These are phyloP conservation scores for Cercopithecus mona DNA, from an alignment of 2,113 vertebrate species.

Conservation along the genomic window DNA sequence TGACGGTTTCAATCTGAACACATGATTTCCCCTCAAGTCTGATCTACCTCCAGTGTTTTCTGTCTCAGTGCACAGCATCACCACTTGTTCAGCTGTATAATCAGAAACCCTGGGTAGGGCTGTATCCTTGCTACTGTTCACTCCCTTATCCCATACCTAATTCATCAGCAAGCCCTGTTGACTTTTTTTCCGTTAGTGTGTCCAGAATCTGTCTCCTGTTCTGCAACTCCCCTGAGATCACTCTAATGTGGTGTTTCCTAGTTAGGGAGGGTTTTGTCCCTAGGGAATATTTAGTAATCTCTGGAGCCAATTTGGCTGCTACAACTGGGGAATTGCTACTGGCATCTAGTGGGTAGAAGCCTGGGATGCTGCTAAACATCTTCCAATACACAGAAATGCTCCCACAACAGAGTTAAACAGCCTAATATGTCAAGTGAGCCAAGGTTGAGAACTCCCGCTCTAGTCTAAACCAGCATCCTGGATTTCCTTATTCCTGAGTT, in stretches of 20 bases:
- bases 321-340: background rate
- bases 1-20: background rate
- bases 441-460: background rate
- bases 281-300: background rate
- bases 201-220: background rate
- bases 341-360: background rate
- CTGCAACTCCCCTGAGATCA: background rate
- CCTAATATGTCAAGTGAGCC: background rate
- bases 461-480: background rate
- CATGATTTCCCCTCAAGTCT: background rate
- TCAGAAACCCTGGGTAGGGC: background rate
- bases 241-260: background rate
- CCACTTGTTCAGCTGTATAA: background rate
- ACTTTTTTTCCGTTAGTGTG: background rate
- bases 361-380: background rate
- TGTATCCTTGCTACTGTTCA: background rate
- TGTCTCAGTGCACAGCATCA: background rate
- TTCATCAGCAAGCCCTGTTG: background rate
- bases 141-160: background rate
- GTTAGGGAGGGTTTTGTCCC: background rate
- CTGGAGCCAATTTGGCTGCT: background rate
- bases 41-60: background rate
- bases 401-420: background rate
- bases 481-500: background rate
- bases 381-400: background rate